phyloP scores from a whole-genome alignment of 2,797 vertebrate species.

The Danio jaintianensis region DNA sequence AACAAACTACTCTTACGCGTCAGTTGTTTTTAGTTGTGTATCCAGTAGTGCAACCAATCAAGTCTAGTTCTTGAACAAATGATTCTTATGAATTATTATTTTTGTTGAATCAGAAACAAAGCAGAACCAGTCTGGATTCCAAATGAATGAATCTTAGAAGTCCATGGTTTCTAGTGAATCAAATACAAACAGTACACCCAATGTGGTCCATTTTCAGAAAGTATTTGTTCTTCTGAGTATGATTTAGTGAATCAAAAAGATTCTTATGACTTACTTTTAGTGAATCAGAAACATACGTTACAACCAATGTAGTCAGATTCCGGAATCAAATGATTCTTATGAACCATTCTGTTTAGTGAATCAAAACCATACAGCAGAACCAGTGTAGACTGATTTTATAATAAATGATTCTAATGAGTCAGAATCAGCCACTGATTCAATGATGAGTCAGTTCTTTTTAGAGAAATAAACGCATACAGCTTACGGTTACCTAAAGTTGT shows the following conservation, averaged over 20 bases:
- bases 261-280: background rate
- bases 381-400: background rate
- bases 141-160: background rate
- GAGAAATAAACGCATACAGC: too few relatives aligned
- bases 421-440: too few relatives aligned
- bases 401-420: too few relatives aligned
- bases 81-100: background rate
- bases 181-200: background rate
- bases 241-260: background rate
- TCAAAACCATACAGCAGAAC: background rate
- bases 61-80: background rate
- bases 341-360: background rate
- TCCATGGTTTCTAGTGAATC: background rate
- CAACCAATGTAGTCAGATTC: background rate
- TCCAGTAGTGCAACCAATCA: background rate
- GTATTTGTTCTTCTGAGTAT: background rate
- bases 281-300: background rate
- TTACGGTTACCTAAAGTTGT: too few relatives aligned
- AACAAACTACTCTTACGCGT: background rate
- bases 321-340: background rate
- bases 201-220: background rate
- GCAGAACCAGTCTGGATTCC: background rate
- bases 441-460: too few relatives aligned
- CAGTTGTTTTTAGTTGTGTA: background rate
- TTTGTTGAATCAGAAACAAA: background rate